Base-by-base conservation (phyloP, 2,888 invertebrate species). In the Tetragonisca angustula region DNA sequence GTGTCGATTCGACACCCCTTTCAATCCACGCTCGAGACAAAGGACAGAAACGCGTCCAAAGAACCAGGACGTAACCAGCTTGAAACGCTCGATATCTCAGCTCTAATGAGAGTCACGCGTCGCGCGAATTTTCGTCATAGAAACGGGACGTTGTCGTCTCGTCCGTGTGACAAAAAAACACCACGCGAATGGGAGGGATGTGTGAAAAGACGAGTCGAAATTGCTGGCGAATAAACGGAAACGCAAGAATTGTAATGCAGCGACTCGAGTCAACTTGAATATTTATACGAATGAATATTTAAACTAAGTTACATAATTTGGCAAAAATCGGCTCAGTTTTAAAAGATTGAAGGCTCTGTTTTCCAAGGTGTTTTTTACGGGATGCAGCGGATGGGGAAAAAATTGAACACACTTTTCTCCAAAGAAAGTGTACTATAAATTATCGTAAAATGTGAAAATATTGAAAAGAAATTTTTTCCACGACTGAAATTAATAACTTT, bases 41-140 rank as follows among this genome's bases (percentile, higher is more conserved):
- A 76, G 69, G 64, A 61, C 54, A n/a, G 56, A 50, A 71, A 77
- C 77, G n/a, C n/a, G n/a, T n/a, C n/a, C n/a, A n/a, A n/a, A n/a
- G n/a, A n/a, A 11, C 43, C 43, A 43, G 77, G 49, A 52, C 36
- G 70, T 59, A 52, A 43, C 80, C 69, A 70, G 65, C 21, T 70
- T 36, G 78, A 81, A 81, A 81, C 71, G 67, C 70, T 67, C 70
- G 59, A 81, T 50, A 71, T 78, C 78, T 78, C 71, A 71, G 67
- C 78, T 78, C 61, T 71, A 77, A 81, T 64, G 81, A 81, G 81
- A 79, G 74, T 81, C 64, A 56, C 81, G 81, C 79, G 72, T 24
- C 76, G 62, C 67, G 71, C 64, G 61, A 62, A 81, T 77, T 50
- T 17, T 73, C 73, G 73, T 64, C 79, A 54, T 21, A 43, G 56